These are phyloP conservation scores for Eutrigla gurnardus DNA, from an alignment of 2,797 vertebrate genomes.

Conservation along the genomic window DNA sequence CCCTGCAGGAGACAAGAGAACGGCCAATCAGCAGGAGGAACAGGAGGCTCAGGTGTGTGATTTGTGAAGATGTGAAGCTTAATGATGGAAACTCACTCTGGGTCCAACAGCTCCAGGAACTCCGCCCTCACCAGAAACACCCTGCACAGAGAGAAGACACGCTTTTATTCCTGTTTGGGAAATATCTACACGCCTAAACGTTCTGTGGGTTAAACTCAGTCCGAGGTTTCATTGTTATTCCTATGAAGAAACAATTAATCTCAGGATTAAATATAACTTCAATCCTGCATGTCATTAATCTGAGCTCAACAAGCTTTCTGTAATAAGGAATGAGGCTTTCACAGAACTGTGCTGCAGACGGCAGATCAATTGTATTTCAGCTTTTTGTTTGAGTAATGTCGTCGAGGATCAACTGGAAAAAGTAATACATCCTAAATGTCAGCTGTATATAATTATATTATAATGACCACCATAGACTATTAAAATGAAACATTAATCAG, in stretches of 20 bases:
- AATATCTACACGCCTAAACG: neutral
- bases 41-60: neutral
- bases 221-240: neutral
- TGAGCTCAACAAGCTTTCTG: neutral
- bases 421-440: neutral
- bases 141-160: slow-evolving; percentile 77
- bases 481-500: neutral
- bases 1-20: slow-evolving; percentile 82
- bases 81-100: slow-evolving; percentile 87
- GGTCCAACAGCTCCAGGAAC: slow-evolving; percentile 89
- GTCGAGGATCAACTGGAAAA: slow-evolving; percentile 1
- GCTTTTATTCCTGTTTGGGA: neutral
- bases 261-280: neutral
- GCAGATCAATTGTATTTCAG: neutral
- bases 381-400: neutral
- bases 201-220: neutral
- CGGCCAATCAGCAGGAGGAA: slow-evolving; percentile 16
- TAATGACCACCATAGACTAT: neutral
- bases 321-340: neutral
- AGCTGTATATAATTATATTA: too few relatives aligned
- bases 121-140: slow-evolving; percentile 94
- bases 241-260: neutral
- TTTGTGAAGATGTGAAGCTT: neutral
- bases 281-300: neutral
- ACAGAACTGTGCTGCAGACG: neutral